Evolutionary conservation across 2,797 vertebrate species (phyloP).

Genomic region (Gadopsis marmoratus): DNA sequence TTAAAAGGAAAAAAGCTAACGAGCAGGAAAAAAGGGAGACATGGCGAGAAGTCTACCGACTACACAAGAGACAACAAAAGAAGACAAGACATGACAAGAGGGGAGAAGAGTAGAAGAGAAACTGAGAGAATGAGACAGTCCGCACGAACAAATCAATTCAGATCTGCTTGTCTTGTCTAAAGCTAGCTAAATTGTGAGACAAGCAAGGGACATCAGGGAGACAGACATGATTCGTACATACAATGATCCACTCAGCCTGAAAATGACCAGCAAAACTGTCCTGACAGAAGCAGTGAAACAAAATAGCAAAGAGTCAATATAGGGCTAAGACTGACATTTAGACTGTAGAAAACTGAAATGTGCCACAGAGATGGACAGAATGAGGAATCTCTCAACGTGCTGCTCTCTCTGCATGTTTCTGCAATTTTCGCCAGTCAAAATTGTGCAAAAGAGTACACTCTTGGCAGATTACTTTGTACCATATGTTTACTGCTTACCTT

Average conservation of each 20-base stretch:
- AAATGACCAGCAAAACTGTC: constrained; percentile 61
- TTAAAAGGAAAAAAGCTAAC: constrained; percentile 41
- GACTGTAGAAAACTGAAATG: constrained; percentile 25
- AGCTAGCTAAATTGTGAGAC: constrained; percentile 41
- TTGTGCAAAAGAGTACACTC: not conserved
- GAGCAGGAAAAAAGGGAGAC: constrained; percentile 10
- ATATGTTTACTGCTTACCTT: not conserved
- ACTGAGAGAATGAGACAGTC: constrained; percentile 52
- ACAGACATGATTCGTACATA: constrained; percentile 22
- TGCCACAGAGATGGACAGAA: constrained; percentile 4
- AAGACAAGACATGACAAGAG: constrained; percentile 32
- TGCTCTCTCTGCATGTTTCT: not conserved
- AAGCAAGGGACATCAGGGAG: constrained; percentile 54
- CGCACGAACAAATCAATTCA: constrained; percentile 55
- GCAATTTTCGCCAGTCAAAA: too few relatives aligned
- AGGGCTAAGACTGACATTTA: constrained; percentile 49
- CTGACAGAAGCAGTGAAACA: constrained; percentile 57
- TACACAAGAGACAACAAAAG: constrained; percentile 30
- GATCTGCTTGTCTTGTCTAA: constrained; percentile 40
- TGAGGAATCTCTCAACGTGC: not conserved
- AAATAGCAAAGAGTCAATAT: constrained; percentile 52
- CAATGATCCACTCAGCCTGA: constrained; percentile 57
- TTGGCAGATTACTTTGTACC: not conserved
- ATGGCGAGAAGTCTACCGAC: constrained; percentile 3
- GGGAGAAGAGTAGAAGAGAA: constrained; percentile 30